phyloP scores from a whole-genome alignment of 2,113 vertebrate genomes.

The Alethe castanea region DNA sequence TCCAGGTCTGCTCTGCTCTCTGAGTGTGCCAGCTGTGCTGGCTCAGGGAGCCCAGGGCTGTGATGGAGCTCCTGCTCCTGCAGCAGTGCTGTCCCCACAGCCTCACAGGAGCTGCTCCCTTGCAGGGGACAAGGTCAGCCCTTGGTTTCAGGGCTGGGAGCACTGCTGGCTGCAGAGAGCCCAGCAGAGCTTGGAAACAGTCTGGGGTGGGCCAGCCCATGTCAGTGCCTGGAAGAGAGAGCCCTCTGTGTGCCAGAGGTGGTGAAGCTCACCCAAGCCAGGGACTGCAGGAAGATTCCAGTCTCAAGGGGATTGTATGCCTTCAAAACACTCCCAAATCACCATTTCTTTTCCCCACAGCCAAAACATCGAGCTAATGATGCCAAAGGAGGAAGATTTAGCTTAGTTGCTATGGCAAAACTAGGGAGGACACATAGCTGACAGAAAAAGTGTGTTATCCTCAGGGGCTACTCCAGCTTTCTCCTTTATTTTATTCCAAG shows the following conservation, averaged over 20 bases:
- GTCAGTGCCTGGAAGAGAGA: background rate
- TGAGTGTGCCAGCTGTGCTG: too few species aligned
- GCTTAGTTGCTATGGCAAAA: slow-evolving; percentile 47
- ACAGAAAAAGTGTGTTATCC: background rate
- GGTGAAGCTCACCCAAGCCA: background rate
- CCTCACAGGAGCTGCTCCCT: accelerated
- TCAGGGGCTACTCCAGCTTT: background rate
- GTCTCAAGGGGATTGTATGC: background rate
- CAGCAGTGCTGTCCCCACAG: too few species aligned
- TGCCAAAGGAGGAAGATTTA: slow-evolving; percentile 4
- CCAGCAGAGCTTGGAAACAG: too few species aligned
- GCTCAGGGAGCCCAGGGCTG: accelerated
- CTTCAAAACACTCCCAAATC: background rate
- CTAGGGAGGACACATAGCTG: background rate
- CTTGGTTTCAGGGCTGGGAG: accelerated
- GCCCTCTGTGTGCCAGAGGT: background rate
- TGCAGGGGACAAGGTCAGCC: accelerated
- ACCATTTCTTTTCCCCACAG: background rate
- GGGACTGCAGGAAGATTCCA: background rate
- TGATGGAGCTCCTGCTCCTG: too few species aligned
- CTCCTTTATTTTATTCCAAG: background rate
- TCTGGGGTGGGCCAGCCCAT: accelerated
- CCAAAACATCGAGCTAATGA: background rate
- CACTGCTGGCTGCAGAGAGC: background rate
- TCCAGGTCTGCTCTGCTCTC: background rate